Conservation (phyloP, 2,888 invertebrate species). For the Ellobium chinense region DNA sequence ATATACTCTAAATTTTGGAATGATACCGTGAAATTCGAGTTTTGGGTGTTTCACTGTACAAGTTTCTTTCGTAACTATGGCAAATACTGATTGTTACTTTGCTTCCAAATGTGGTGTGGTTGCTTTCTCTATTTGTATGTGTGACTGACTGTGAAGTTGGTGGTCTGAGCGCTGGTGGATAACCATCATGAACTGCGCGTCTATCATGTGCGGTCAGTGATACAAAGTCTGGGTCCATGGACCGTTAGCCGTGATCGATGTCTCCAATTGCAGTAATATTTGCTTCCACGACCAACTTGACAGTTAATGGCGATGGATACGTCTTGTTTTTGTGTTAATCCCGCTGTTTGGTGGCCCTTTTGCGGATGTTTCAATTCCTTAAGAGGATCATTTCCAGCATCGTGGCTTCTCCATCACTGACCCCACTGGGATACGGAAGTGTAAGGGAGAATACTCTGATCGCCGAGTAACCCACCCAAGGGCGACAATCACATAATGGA, state of each 20-base stretch:
- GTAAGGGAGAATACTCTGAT: conserved; percentile 16
- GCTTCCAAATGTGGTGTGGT: too few species aligned
- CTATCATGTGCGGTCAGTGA: not conserved
- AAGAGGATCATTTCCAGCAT: conserved; percentile 14
- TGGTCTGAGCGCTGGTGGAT: too few species aligned
- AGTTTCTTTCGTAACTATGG: too few species aligned
- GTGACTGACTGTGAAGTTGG: too few species aligned
- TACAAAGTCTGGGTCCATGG: not conserved
- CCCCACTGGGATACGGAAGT: not conserved
- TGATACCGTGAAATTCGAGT: too few species aligned
- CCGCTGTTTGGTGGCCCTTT: conserved; percentile 16
- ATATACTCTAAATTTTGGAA: too few species aligned
- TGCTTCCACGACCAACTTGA: not conserved
- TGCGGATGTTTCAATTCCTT: conserved; percentile 11
- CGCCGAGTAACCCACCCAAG: not conserved
- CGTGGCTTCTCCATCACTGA: conserved; percentile 15
- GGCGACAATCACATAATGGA: conserved; percentile 30
- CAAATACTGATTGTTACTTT: too few species aligned
- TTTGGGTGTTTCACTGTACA: too few species aligned
- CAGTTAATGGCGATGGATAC: not conserved
- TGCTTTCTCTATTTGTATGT: too few species aligned
- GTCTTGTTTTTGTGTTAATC: conserved; percentile 30
- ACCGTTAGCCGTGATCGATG: conserved; percentile 15
- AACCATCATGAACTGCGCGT: not conserved
- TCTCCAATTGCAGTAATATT: conserved; percentile 16